Evolutionary conservation across 2,113 vertebrate genomes (phyloP).

Genomic region (Semicossyphus pulcher): DNA sequence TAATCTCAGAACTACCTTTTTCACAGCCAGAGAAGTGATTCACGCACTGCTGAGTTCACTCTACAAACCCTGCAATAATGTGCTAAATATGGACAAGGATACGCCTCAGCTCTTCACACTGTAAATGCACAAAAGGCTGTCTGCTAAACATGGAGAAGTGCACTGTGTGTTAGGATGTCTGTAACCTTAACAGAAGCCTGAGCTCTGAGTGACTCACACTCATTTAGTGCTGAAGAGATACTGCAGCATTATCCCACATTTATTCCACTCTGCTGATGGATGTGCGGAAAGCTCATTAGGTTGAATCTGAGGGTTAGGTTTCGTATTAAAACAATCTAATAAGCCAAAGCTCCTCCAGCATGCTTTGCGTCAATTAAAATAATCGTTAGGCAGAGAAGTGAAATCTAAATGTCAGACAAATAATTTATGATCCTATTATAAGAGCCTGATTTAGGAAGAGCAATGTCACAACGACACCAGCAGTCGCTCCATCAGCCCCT

Average conservation of each 20-base stretch:
- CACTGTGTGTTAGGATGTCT: background rate
- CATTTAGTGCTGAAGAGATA: constrained; percentile 15
- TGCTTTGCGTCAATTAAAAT: constrained; percentile 8
- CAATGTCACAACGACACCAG: background rate
- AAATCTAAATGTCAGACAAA: background rate
- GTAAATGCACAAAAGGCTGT: constrained; percentile 10
- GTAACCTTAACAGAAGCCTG: background rate
- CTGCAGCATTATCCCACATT: background rate
- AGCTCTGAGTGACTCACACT: background rate
- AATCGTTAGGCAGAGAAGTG: background rate
- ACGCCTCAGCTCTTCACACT: background rate
- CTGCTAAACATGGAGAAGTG: background rate
- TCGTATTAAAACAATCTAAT: constrained; percentile 14
- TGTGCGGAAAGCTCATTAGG: constrained; percentile 3
- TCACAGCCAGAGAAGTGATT: constrained; percentile 60
- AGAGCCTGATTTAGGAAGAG: background rate
- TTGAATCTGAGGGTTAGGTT: background rate
- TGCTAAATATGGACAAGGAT: constrained; percentile 28
- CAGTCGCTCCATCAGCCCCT: background rate
- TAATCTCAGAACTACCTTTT: constrained; percentile 52
- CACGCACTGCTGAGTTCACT: constrained; percentile 47
- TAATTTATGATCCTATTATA: constrained; percentile 30
- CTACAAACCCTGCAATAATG: constrained; percentile 33
- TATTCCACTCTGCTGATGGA: constrained; percentile 1
- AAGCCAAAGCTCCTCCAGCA: background rate